These are phyloP conservation scores for Geophilus truncorum DNA, from an alignment of 2,888 invertebrate genomes.

Conservation along the genomic window DNA sequence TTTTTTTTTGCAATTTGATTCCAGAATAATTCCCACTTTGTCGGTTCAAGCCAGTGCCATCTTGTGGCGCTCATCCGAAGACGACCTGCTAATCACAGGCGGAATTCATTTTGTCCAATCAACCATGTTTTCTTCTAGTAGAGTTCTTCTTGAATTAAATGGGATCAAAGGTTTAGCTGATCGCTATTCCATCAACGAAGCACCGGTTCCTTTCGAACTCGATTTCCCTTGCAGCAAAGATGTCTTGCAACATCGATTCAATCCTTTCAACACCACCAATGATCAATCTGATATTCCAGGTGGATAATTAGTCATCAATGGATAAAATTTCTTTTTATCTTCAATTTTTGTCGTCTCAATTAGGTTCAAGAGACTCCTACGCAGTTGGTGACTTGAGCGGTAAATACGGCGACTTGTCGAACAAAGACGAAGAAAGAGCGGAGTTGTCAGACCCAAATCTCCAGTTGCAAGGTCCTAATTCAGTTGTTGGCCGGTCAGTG, in stretches of 20 bases:
- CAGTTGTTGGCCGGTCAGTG: slow-evolving; percentile 78
- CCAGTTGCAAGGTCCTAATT: slow-evolving; percentile 72
- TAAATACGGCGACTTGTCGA: slow-evolving; percentile 74
- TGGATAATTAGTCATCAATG: slow-evolving; percentile 41
- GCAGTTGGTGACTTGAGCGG: slow-evolving; percentile 79
- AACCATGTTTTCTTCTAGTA: slow-evolving; percentile 75
- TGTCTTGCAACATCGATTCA: slow-evolving; percentile 77
- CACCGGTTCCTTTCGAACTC: slow-evolving; percentile 72
- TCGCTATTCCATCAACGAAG: slow-evolving; percentile 80
- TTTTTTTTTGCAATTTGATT: too few species aligned
- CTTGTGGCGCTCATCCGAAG: slow-evolving; percentile 32
- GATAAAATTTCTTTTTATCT: not conserved
- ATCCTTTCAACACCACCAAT: slow-evolving; percentile 69
- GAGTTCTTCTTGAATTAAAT: slow-evolving; percentile 69
- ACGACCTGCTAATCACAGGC: slow-evolving; percentile 18
- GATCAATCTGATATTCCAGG: slow-evolving; percentile 58
- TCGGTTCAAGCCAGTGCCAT: slow-evolving; percentile 30
- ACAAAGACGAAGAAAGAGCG: slow-evolving; percentile 52
- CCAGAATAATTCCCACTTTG: not conserved
- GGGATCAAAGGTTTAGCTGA: slow-evolving; percentile 60
- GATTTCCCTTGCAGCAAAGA: slow-evolving; percentile 83
- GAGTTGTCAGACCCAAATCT: slow-evolving; percentile 73
- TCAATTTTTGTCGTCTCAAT: too few species aligned
- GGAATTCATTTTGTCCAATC: slow-evolving; percentile 58
- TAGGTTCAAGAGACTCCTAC: slow-evolving; percentile 63